Conservation (phyloP, 2,888 invertebrate genomes). For the Stramonita haemastoma region DNA sequence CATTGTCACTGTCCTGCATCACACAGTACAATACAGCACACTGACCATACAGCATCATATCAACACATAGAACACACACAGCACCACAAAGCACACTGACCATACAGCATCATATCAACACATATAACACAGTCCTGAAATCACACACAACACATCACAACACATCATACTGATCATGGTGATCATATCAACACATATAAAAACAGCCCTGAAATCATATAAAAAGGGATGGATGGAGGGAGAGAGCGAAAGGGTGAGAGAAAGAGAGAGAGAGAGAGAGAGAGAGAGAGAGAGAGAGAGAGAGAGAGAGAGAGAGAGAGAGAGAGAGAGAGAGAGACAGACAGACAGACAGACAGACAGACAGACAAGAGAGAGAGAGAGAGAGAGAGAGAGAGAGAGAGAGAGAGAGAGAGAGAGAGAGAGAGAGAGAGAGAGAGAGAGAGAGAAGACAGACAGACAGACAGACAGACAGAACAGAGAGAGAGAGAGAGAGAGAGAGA, state of each 20-base stretch:
- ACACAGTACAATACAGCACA: not conserved
- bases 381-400: too few species aligned
- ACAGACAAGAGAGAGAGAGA: too few species aligned
- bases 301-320: not conserved
- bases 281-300: slow-evolving; percentile 13
- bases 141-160: not conserved
- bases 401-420: too few species aligned
- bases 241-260: too few species aligned
- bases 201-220: not conserved
- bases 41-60: not conserved
- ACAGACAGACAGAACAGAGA: too few species aligned
- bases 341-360: too few species aligned
- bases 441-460: too few species aligned
- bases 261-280: not conserved
- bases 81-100: not conserved
- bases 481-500: not conserved
- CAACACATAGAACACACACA: not conserved
- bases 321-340: not conserved
- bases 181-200: not conserved
- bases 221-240: too few species aligned
- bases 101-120: not conserved
- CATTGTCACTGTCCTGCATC: slow-evolving; percentile 77
- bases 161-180: not conserved
- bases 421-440: not conserved
- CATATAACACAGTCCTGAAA: not conserved